Percentiles rank a stretch among this genome's conserved stretches.
phyloP scores from a whole-genome alignment of 2,888 invertebrate species.

The Stramonita haemastoma region DNA sequence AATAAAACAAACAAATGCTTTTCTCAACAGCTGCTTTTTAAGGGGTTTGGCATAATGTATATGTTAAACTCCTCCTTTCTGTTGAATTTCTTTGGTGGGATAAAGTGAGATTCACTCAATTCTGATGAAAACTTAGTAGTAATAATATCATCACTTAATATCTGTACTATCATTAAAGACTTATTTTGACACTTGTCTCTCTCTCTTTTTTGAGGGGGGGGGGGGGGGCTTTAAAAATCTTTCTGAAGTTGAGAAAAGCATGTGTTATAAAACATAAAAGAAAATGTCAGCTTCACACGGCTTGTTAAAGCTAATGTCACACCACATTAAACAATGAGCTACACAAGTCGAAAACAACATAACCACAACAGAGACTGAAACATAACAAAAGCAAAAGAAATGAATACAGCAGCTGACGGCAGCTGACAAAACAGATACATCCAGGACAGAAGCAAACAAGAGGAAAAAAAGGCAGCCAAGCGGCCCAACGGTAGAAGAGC shows the following conservation, averaged over 20 bases:
- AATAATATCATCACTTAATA: not conserved
- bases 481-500: too few species aligned
- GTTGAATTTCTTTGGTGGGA: not conserved
- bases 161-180: not conserved
- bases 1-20: slow-evolving; percentile 23
- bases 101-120: not conserved
- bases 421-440: not conserved
- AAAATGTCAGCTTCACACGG: slow-evolving; percentile 6
- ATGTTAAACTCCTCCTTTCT: too few species aligned
- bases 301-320: not conserved
- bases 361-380: not conserved
- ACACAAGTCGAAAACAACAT: not conserved
- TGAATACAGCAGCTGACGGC: not conserved
- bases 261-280: not conserved
- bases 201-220: too few species aligned
- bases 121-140: not conserved
- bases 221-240: not conserved
- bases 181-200: not conserved
- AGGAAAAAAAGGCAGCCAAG: not conserved
- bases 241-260: slow-evolving; percentile 1
- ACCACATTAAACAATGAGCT: not conserved
- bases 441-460: not conserved
- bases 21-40: not conserved
- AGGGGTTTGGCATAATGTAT: too few species aligned
- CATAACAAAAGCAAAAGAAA: not conserved